A percentile compares a stretch with the other conserved stretches of the same genome.
Conservation (phyloP, 2,888 invertebrate species). For the Adineta ricciae region DNA sequence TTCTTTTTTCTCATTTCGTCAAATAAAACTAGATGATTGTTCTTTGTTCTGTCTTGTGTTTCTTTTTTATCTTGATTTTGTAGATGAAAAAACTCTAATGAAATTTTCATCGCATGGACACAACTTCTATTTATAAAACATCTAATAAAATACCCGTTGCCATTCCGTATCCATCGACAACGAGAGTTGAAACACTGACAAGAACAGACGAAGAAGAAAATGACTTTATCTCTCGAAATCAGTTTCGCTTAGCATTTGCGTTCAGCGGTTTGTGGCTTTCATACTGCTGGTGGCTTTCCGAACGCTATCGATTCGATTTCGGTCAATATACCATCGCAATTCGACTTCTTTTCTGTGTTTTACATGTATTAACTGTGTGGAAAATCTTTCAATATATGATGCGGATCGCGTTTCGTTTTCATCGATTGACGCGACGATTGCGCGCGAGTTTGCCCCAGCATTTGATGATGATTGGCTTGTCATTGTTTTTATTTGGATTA, state of each 20-base stretch:
- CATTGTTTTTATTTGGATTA: background rate
- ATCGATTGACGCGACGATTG: background rate
- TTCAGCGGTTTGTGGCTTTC: background rate
- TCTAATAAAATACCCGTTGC: background rate
- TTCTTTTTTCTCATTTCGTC: background rate
- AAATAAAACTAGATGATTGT: too few species aligned
- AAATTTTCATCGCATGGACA: background rate
- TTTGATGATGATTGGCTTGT: background rate
- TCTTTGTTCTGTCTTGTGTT: background rate
- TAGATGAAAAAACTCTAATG: background rate
- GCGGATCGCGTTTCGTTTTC: background rate
- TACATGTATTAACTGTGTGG: slow-evolving; percentile 18
- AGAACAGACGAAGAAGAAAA: background rate
- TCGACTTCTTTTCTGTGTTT: background rate
- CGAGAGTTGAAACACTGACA: background rate
- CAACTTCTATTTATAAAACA: background rate
- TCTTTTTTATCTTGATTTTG: background rate
- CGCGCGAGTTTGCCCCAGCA: background rate
- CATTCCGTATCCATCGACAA: background rate
- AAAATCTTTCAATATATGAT: slow-evolving; percentile 18
- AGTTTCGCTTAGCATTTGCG: background rate
- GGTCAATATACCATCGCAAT: background rate
- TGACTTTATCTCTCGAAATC: background rate
- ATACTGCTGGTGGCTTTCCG: background rate
- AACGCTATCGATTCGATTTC: background rate